A percentile compares a stretch with the other conserved stretches of the same genome.
Conservation (phyloP, 2,797 vertebrate genomes). For the Protosalanx chinensis region DNA sequence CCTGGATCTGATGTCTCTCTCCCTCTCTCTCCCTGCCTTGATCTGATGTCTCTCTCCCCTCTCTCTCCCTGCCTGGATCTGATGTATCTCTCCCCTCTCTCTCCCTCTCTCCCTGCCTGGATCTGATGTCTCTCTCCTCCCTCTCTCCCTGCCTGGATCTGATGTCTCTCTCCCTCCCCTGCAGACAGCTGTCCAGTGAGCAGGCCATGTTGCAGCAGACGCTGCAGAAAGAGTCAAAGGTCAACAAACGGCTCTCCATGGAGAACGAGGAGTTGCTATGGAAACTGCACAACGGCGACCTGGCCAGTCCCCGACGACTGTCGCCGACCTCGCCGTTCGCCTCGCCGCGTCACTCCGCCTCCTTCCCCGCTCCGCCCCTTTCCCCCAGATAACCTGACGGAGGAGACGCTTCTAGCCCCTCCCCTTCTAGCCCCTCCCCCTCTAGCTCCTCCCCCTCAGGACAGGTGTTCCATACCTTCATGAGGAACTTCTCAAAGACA, state of each 20-base stretch:
- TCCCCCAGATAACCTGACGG: constrained; percentile 82
- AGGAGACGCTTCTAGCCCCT: not conserved
- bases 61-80: not conserved
- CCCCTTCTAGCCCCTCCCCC: not conserved
- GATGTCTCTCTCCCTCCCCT: constrained; percentile 29
- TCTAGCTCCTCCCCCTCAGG: not conserved
- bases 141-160: not conserved
- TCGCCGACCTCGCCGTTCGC: constrained; percentile 80
- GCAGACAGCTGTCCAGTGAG: constrained; percentile 89
- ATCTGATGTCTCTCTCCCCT: not conserved
- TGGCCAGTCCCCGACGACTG: constrained; percentile 82
- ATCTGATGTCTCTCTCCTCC: not conserved
- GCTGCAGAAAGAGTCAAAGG: constrained; percentile 91
- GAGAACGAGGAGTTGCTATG: constrained; percentile 95
- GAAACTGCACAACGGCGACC: constrained; percentile 92
- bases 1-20: too few relatives aligned
- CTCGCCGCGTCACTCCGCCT: constrained; percentile 80
- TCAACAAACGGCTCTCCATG: constrained; percentile 94
- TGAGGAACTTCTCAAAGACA: constrained; percentile 27
- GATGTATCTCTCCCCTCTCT: not conserved
- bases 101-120: not conserved
- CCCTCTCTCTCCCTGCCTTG: not conserved
- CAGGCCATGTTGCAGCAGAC: constrained; percentile 89
- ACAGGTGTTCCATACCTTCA: not conserved
- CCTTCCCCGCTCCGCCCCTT: constrained; percentile 75